Evolutionary conservation across 2,113 vertebrate genomes (phyloP).

Genomic region (Chloropsis hardwickii): DNA sequence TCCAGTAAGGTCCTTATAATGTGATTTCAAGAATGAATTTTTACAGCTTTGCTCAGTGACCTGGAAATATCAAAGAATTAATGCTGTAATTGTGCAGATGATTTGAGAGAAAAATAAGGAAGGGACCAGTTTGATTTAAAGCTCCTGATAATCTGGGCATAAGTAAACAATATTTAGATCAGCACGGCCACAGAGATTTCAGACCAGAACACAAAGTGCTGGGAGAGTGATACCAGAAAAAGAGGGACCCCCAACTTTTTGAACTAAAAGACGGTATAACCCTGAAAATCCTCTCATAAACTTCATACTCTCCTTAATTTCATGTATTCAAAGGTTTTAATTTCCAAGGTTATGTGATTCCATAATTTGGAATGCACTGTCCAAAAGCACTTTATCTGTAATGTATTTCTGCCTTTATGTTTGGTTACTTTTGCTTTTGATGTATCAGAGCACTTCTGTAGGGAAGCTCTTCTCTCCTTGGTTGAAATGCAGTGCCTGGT

Average conservation of each 20-base stretch:
- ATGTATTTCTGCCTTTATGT: not conserved
- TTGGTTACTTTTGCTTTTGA: not conserved
- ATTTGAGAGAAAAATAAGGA: not conserved
- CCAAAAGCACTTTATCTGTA: not conserved
- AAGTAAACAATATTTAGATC: not conserved
- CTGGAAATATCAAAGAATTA: constrained; percentile 6
- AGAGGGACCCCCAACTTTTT: accelerated
- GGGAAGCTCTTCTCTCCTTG: not conserved
- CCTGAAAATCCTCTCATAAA: not conserved
- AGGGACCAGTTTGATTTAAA: not conserved
- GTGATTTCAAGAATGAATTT: not conserved
- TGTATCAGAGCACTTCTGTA: not conserved
- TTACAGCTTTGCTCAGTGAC: not conserved
- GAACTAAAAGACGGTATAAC: not conserved
- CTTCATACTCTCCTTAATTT: not conserved
- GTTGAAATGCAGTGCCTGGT: not conserved
- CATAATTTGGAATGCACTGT: not conserved
- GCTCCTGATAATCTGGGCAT: not conserved
- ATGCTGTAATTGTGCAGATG: not conserved
- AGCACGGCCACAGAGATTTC: not conserved
- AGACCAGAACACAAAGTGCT: not conserved
- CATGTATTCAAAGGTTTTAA: not conserved
- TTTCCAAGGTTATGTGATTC: not conserved
- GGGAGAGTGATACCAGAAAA: not conserved
- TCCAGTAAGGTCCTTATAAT: not conserved